Evolutionary conservation across 2,888 invertebrate species (phyloP), one percentile per base, ranked within the genome.

Genomic region (Cheilosia impressa): DNA sequence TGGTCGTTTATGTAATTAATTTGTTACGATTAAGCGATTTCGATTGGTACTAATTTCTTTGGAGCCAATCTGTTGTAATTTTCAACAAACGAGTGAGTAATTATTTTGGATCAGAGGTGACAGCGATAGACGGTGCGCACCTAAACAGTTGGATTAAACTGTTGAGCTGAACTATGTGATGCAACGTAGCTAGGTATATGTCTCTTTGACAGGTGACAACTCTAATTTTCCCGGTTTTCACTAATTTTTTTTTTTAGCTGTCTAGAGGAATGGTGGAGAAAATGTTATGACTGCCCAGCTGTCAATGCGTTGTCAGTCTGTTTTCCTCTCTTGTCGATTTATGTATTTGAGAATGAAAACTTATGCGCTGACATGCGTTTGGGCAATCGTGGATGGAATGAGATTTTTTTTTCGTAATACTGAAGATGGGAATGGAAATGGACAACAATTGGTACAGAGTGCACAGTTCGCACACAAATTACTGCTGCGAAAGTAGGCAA

Each of bases 1-100:
- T 22, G 82, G 82, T 77, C 77, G 43, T 72, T 77, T 82, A 82
- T 47, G 77, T 52, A 82, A 82, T 77, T 82, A 82, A 82, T 77
- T 82, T 76, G 66, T 72, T 77, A 72, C 82, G 77, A 82, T 77
- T 62, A 82, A 82, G 72, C 77, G 77, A 77, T 77, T 58, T 24
- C 24, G 47, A 43, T 62, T 77, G 38, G 47, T 50, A 53, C 31
- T 72, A 69, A 62, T 62, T 66, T 65, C 58, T 31, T 47, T 22
- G 31, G 24, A 53, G 60, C 13, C 45, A 6, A 45, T 15, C 38
- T 2, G 31, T 34, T 57, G 68, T 43, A 34, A 34, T 17, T 69
- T 55, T 10, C 53, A 34, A 57, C 57, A 34, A 41, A 53, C 63
- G 15, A 38, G 34, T 24, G 75, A 43, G 41, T 52, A 62, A 53